Evolutionary conservation across 2,113 vertebrate species (phyloP), one percentile per base, ranked within the genome.

Genomic region (Chlorodrepanis virens): DNA sequence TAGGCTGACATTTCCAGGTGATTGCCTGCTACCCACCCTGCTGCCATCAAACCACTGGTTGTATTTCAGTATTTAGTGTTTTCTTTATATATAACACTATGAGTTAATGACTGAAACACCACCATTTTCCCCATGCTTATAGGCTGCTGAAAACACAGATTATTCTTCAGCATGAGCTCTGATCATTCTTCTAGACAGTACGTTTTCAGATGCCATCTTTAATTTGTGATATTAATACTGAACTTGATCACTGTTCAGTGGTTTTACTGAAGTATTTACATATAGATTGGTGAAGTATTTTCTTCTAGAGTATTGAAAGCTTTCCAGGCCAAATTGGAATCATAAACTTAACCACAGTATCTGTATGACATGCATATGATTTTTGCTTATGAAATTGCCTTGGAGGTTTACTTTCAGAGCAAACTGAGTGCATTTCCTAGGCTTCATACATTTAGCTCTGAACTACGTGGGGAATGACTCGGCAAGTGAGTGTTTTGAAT

Each of bases 261-360:
- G 84, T 97, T 98, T 98, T 97, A 96, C 88, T 95, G 94, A 97
- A 97, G 90, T 97, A 97, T 98, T 98, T 97, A 98, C 97, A 97
- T 98, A 96, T 86, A 97, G 95, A 97, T 96, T 97, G 97, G 92
- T 87, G 80, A 90, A 96, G 86, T 65, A 86, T 90, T 95, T 95
- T 93, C 97, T 97, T 89, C 77, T 57, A 29, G 74, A 85, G 89
- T 96, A 88, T 56, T 91, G 97, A 94, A 97, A 95, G 96, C 94
- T 97, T 94, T 94, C 89, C 56, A 15, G 79, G 93, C 83, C 95
- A 96, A 97, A 97, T 94, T 97, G 95, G 94, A 97, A 96, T 96
- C 40, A 67, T 97, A 96, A 98, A 97, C 94, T 97, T 96, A 96
- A 95, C 90, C 81, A 75, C 91, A 76, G 91, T 95, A 89, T 96